A percentile compares a stretch with the other conserved stretches of the same genome.
These are phyloP conservation scores for Coelinius sp. DNA, from an alignment of 2,888 invertebrate genomes.

Conservation along the genomic window DNA sequence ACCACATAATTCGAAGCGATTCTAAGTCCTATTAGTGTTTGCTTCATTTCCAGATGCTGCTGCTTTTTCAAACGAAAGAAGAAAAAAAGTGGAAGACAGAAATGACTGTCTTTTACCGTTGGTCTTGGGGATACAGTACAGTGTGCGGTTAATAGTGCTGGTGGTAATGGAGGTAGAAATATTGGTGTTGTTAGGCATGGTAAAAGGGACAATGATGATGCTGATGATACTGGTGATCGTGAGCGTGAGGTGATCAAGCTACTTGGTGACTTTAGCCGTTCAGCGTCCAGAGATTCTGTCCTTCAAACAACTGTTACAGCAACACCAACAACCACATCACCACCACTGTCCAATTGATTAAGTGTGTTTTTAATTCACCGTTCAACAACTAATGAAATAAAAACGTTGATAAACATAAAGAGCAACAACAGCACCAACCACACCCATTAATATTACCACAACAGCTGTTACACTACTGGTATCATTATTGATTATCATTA, in stretches of 20 bases:
- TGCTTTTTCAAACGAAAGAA: conserved; percentile 99
- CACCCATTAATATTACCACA: conserved; percentile 44
- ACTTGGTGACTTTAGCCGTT: conserved; percentile 77
- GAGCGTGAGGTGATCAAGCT: conserved; percentile 76
- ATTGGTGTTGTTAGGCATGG: conserved; percentile 28
- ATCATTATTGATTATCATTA: conserved; percentile 56
- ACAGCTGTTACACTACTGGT: conserved; percentile 54
- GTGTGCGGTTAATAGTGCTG: conserved; percentile 65
- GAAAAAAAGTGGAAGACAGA: conserved; percentile 94
- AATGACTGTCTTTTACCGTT: conserved; percentile 86
- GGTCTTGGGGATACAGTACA: conserved; percentile 75
- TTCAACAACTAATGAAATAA: neutral
- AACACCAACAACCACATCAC: conserved; percentile 61
- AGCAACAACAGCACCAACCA: conserved; percentile 29
- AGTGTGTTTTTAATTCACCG: neutral
- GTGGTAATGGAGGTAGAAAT: conserved; percentile 37
- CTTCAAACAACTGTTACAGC: conserved; percentile 69
- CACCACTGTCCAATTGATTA: conserved; percentile 56
- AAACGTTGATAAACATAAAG: neutral
- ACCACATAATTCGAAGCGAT: conserved; percentile 57
- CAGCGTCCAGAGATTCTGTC: conserved; percentile 77
- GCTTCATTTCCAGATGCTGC: conserved; percentile 88
- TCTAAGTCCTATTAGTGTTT: conserved; percentile 71
- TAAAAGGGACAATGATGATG: conserved; percentile 50
- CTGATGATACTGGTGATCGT: conserved; percentile 70